phyloP scores from a whole-genome alignment of 1,140 invertebrate species.

The Ceratosolen fusciceps region DNA sequence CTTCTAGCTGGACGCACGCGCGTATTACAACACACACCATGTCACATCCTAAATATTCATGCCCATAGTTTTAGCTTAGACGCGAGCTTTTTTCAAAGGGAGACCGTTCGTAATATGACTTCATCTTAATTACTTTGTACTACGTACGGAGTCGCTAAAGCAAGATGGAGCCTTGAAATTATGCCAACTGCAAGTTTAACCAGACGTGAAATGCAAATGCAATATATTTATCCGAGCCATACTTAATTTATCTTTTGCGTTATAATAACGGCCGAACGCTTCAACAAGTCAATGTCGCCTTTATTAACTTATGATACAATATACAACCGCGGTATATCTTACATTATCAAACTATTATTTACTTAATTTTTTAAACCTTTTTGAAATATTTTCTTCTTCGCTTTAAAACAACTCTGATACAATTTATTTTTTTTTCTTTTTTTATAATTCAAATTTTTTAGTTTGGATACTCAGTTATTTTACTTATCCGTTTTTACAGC shows the following conservation, averaged over 20 bases:
- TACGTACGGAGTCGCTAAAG: background rate
- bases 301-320: background rate
- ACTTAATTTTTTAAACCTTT: too few relatives aligned
- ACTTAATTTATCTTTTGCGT: too few relatives aligned
- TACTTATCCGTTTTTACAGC: too few relatives aligned
- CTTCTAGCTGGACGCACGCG: background rate
- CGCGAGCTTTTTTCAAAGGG: background rate
- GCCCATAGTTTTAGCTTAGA: slow-evolving; percentile 2
- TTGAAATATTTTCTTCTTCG: too few relatives aligned
- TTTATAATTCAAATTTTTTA: too few relatives aligned
- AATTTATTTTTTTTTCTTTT: too few relatives aligned
- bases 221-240: background rate
- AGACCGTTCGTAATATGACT: background rate
- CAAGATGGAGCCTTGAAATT: background rate
- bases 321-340: too few relatives aligned
- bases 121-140: background rate
- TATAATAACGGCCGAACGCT: background rate
- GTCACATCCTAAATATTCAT: slow-evolving; percentile 15
- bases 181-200: slow-evolving; percentile 33
- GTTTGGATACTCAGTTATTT: too few relatives aligned
- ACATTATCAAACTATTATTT: too few relatives aligned
- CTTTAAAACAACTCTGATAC: too few relatives aligned
- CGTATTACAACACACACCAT: background rate
- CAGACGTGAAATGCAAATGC: slow-evolving; percentile 21
- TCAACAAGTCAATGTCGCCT: background rate